Base-by-base conservation (phyloP, 2,888 invertebrate genomes). In the Pollenia griseotomentosa region DNA sequence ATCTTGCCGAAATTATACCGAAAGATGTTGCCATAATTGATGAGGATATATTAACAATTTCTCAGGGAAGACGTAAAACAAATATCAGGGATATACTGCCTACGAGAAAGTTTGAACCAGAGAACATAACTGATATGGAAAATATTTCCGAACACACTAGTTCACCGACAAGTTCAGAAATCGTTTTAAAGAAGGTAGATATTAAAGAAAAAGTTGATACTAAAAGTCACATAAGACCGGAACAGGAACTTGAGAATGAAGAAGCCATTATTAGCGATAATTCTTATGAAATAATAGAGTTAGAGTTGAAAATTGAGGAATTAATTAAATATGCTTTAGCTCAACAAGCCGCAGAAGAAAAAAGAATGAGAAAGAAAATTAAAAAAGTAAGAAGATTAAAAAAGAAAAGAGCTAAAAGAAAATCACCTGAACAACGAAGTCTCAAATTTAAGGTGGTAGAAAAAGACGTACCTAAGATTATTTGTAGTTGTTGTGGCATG, bases 401-500 rank as follows among this genome's bases (percentile, higher is more conserved):
- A 53, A 40, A 46, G 57, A 44, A 7, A 23, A 44, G 33, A n/a
- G 10, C 19, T 2, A 19, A 51, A 12, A 74, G 8, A 16, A 14
- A 16, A 19, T 33, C 11, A 57, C 11, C 55, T 57, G 14, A 19
- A 12, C 3, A 40, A 4, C 9, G 11, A 74, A n/a, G 40, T 40
- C 6, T n/a, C 14, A 5, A 61, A 61, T 10, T 14, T 2, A 8
- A 9, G 4, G n/a, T 14, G 12, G 10, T 1, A 44, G 16, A 51
- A 4, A 65, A 19, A 7, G 19, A 57, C 11, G 59, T 59, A 19
- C 12, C 48, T 5, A 14, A 33, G 8, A 33, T 71, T 11, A 16
- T 80, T 33, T 80, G 80, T 14, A 55, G 63, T 33, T 6, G 23
- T 46, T 81, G 73, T 46, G 71, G 71, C 14, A 81, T 81, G 81